Evolutionary conservation across 2,888 invertebrate genomes (phyloP).

Genomic region (Halictus ligatus): DNA sequence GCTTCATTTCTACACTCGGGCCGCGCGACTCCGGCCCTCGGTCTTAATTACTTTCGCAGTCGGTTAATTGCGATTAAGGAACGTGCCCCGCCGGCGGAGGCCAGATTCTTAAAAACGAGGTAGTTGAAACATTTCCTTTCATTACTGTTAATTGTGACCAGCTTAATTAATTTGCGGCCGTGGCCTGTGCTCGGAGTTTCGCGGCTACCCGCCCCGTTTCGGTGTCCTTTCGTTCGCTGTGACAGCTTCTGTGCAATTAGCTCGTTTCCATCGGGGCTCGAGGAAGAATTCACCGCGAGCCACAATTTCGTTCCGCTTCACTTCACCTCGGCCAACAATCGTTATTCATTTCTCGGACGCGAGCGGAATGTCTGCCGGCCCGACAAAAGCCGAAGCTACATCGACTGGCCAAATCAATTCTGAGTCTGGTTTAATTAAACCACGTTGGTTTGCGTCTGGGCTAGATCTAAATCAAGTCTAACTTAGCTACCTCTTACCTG

Average conservation of each 20-base stretch:
- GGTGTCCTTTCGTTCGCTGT: slow-evolving; percentile 34
- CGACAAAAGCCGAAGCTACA: not conserved
- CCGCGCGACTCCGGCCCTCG: slow-evolving; percentile 60
- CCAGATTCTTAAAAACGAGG: slow-evolving; percentile 67
- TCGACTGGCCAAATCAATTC: too few species aligned
- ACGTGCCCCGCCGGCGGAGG: slow-evolving; percentile 60
- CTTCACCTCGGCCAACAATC: not conserved
- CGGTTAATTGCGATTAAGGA: slow-evolving; percentile 77
- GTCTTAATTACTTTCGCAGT: slow-evolving; percentile 75
- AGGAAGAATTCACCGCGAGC: slow-evolving; percentile 1
- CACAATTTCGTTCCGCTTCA: not conserved
- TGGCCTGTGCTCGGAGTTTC: slow-evolving; percentile 27
- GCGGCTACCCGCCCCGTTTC: slow-evolving; percentile 38
- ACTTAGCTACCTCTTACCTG: too few species aligned
- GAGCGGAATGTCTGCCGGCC: not conserved
- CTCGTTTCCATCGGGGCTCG: slow-evolving; percentile 35
- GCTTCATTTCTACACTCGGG: slow-evolving; percentile 71
- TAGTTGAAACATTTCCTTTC: slow-evolving; percentile 73
- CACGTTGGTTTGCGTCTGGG: too few species aligned
- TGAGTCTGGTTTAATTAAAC: too few species aligned
- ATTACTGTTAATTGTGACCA: slow-evolving; percentile 68
- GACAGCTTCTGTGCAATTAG: slow-evolving; percentile 39
- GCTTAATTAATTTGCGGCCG: slow-evolving; percentile 69
- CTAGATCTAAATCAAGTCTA: too few species aligned
- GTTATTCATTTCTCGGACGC: slow-evolving; percentile 13